Percentiles rank a stretch among this genome's conserved stretches.
Conservation (phyloP, 2,888 invertebrate species). For the Chromoteleia sp. region DNA sequence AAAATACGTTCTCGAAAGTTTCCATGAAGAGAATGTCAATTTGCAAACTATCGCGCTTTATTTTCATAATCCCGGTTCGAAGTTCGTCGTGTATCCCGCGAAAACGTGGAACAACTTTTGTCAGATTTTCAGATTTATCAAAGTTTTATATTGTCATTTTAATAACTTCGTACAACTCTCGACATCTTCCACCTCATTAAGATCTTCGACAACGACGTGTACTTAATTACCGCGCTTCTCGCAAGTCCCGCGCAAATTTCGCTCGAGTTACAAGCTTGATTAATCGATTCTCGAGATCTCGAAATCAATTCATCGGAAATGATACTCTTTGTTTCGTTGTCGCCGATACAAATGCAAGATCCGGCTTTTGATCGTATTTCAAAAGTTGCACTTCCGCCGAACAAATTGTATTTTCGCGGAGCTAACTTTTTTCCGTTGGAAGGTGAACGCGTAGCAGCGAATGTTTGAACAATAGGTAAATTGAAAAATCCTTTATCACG, state of each 20-base stretch:
- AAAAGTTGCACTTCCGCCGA: slow-evolving; percentile 1
- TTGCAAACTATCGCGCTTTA: slow-evolving; percentile 33
- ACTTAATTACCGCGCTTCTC: not conserved
- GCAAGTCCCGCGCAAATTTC: too few species aligned
- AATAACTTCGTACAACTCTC: not conserved
- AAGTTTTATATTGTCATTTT: slow-evolving; percentile 22
- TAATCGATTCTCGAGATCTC: too few species aligned
- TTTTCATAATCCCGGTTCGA: slow-evolving; percentile 28
- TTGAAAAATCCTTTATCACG: slow-evolving; percentile 17
- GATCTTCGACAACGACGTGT: too few species aligned
- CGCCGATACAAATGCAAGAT: not conserved
- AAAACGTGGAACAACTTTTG: slow-evolving; percentile 7
- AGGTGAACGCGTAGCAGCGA: slow-evolving; percentile 3
- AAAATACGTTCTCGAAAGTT: slow-evolving; percentile 24
- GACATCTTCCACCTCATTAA: not conserved
- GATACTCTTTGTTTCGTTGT: not conserved
- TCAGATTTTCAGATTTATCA: slow-evolving; percentile 30
- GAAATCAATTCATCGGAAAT: too few species aligned
- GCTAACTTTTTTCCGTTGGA: not conserved
- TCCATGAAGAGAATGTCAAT: slow-evolving; percentile 20
- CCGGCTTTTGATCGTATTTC: slow-evolving; percentile 11
- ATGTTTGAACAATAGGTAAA: slow-evolving; percentile 9
- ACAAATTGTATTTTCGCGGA: slow-evolving; percentile 1
- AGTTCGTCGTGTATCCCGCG: not conserved
- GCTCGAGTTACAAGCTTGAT: too few species aligned